A percentile compares a stretch with the other conserved stretches of the same genome.
Evolutionary conservation across 2,113 vertebrate genomes (phyloP).

Genomic region (Asarcornis scutulata): DNA sequence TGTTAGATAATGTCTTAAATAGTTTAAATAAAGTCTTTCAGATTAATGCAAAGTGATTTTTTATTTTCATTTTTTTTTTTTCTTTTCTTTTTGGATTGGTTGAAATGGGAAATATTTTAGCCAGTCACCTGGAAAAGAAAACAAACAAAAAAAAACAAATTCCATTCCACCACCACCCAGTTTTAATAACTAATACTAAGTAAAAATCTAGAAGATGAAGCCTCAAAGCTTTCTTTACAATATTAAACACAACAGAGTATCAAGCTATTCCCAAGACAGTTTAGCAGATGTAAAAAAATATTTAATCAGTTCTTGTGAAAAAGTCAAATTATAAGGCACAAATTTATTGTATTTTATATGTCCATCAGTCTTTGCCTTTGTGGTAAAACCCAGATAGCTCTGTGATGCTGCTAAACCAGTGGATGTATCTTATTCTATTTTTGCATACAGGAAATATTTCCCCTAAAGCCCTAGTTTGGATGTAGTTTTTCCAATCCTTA

Average conservation of each 20-base stretch:
- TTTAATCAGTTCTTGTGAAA: neutral
- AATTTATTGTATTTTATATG: neutral
- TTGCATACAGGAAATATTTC: neutral
- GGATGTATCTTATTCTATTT: neutral
- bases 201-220: neutral
- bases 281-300: neutral
- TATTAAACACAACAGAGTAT: neutral
- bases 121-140: neutral
- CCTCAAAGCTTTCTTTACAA: neutral
- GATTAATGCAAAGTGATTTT: neutral
- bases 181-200: neutral
- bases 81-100: neutral
- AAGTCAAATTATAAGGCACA: neutral
- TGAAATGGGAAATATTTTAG: neutral
- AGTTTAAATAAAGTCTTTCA: neutral
- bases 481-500: neutral
- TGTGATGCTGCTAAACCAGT: neutral
- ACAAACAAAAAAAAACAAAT: neutral
- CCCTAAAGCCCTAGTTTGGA: neutral
- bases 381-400: rapidly evolving
- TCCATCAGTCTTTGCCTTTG: neutral
- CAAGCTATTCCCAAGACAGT: neutral
- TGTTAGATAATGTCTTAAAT: neutral
- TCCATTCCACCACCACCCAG: neutral
- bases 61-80: neutral